phyloP scores from a whole-genome alignment of 2,797 vertebrate genomes.

The Echeneis naucrates region DNA sequence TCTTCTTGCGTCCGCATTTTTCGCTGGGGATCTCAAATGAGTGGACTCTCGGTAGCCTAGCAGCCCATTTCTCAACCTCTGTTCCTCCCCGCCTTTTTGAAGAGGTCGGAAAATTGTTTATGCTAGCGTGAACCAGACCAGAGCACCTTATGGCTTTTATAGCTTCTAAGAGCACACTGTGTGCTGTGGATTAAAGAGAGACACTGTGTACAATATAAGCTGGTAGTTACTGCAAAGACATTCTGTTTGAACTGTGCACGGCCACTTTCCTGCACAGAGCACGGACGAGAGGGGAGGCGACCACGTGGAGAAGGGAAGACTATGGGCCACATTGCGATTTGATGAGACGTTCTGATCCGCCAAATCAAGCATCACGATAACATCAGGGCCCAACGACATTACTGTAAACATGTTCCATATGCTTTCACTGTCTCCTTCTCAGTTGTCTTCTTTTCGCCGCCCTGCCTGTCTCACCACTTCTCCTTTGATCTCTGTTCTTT shows the following conservation, averaged over 20 bases:
- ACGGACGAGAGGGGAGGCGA: conserved; percentile 16
- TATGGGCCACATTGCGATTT: conserved; percentile 26
- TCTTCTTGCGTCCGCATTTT: conserved; percentile 54
- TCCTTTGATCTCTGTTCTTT: conserved; percentile 54
- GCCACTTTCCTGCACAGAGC: neutral
- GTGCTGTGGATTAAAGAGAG: conserved; percentile 48
- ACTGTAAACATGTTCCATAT: conserved; percentile 82
- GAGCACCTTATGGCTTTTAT: conserved; percentile 51
- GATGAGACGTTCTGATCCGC: conserved; percentile 54
- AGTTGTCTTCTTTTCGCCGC: conserved; percentile 16
- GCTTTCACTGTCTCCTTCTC: conserved; percentile 49
- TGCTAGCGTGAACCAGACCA: conserved; percentile 65
- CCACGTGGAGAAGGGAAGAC: conserved; percentile 11
- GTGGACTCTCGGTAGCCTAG: conserved; percentile 50
- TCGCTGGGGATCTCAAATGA: conserved; percentile 33
- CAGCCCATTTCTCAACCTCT: conserved; percentile 54
- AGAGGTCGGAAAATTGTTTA: conserved; percentile 66
- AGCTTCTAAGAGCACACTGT: conserved; percentile 60
- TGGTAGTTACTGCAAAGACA: conserved; percentile 26
- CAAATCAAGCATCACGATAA: conserved; percentile 70
- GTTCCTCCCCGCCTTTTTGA: conserved; percentile 50
- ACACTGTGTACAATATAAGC: conserved; percentile 36
- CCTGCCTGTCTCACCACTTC: conserved; percentile 49
- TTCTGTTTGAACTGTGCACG: conserved; percentile 13
- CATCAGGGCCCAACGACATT: conserved; percentile 59